Evolutionary conservation across 2,113 vertebrate genomes (phyloP), one percentile per base, ranked within the genome.

Genomic region (Sula dactylatra): DNA sequence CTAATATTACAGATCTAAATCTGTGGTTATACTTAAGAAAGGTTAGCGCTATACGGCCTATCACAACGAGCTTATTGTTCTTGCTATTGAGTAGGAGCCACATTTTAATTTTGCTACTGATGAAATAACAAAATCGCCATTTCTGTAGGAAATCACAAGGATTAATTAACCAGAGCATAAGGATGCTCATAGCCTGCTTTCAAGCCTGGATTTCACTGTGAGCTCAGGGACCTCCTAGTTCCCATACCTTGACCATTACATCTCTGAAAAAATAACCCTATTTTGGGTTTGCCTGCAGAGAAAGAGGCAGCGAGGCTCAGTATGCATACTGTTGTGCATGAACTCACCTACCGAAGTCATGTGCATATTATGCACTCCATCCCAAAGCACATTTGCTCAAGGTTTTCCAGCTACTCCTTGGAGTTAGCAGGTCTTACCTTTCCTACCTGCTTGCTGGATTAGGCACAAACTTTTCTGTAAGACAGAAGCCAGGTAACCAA

Each of bases 101-200:
- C 1, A 0, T 54, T 86, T 90, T 32, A 56, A 91, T 95, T 93
- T 86, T 74, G 59, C 34, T 83, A 77, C n/a, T 0, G n/a, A 80
- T 81, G 92, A 86, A 94, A 91, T 54, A 66, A 74, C 8, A 26
- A 76, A 93, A 91, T 38, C 42, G 32, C 5, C 21, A 34, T 54
- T 93, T 82, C 83, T 66, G 76, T 38, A 69, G 64, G 34, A 94
- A 94, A 82, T 42, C 73, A 92, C 40, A 54, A 38, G 65, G 79
- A 74, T 72, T 94, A 93, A 94, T 96, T 96, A 97, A 59, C 24
- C 38, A 85, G 78, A 87, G 70, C 70, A 86, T 74, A 90, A 56
- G 25, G 65, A 84, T 40, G 32, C 81, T 82, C 52, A 58, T 31
- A 93, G 20, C 50, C 16, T 77, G 44, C 50, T 92, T 77, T 45